These are phyloP conservation scores for Netelia inedita DNA, from an alignment of 2,888 invertebrate species.

Conservation along the genomic window DNA sequence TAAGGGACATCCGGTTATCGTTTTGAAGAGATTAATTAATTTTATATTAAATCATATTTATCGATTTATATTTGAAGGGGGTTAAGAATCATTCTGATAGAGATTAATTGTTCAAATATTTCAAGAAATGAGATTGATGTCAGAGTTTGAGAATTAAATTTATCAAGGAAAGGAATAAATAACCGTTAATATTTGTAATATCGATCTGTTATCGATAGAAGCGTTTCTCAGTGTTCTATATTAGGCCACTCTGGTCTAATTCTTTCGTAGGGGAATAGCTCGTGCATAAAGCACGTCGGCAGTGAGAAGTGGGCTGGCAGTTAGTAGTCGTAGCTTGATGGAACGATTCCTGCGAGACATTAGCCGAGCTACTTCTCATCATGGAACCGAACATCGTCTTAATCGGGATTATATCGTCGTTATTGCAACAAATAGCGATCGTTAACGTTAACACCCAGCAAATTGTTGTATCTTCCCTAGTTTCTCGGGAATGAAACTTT, in stretches of 20 bases:
- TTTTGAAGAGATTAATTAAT: no score
- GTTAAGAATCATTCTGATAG: no score
- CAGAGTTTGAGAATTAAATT: no score
- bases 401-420: conserved; percentile 70
- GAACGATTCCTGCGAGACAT: conserved; percentile 37
- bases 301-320: conserved; percentile 26
- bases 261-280: background rate
- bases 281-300: conserved; percentile 2
- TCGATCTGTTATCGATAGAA: no score
- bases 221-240: background rate
- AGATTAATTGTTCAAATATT: no score
- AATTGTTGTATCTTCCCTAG: conserved; percentile 27
- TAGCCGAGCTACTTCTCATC: conserved; percentile 35
- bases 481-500: conserved; percentile 2
- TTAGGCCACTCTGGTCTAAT: background rate
- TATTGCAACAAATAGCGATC: conserved; percentile 70
- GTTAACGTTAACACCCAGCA: conserved; percentile 58
- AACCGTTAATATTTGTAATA: no score
- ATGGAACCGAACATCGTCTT: conserved; percentile 62
- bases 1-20: background rate
- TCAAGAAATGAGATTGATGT: no score
- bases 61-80: no score
- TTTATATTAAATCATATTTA: no score
- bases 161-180: no score
- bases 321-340: conserved; percentile 53